These are phyloP conservation scores for Nannospalax galili DNA, from an alignment of 2,113 vertebrate species.

Conservation along the genomic window DNA sequence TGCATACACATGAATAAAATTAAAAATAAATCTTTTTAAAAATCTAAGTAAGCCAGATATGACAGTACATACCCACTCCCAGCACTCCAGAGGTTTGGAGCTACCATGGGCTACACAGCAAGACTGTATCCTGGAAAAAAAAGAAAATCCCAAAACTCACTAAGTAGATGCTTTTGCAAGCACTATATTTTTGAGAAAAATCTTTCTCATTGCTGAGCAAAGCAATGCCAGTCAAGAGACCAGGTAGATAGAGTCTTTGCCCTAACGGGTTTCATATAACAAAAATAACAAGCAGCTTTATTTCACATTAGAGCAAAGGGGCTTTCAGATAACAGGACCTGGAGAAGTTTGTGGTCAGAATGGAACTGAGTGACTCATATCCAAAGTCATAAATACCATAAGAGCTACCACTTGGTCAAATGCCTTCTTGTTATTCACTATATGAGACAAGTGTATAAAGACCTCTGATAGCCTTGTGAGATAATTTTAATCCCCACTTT, in stretches of 20 bases:
- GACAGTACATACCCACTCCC: not conserved
- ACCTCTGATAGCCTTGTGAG: not conserved
- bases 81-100: not conserved
- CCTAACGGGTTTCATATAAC: not conserved
- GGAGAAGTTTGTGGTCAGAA: not conserved
- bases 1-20: not conserved
- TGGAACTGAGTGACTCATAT: not conserved
- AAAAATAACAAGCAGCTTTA: not conserved
- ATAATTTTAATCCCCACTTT: not conserved
- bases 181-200: not conserved
- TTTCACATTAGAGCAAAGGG: not conserved
- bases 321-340: not conserved
- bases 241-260: not conserved
- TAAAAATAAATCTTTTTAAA: not conserved
- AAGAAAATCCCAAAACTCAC: not conserved
- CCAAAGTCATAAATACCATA: not conserved
- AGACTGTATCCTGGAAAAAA: not conserved
- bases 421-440: not conserved
- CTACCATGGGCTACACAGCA: not conserved
- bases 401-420: not conserved
- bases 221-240: constrained; percentile 16
- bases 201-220: not conserved
- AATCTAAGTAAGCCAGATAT: not conserved
- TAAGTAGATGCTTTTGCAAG: not conserved
- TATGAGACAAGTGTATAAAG: not conserved